A percentile compares a stretch with the other conserved stretches of the same genome.
These are phyloP conservation scores for Myiotriccus ornatus DNA, from an alignment of 2,797 vertebrate species.

Conservation along the genomic window DNA sequence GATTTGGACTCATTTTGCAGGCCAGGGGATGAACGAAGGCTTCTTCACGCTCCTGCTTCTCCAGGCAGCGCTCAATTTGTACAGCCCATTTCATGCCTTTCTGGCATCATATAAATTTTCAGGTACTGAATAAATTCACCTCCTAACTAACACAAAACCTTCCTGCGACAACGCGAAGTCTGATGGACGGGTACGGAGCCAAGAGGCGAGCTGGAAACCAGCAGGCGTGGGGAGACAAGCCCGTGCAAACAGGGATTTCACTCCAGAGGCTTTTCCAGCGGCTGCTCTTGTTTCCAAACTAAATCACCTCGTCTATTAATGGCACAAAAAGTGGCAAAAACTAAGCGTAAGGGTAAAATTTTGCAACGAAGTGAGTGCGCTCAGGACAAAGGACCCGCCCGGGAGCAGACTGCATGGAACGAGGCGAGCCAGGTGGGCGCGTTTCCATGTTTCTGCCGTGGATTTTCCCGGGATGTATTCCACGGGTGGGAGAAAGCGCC, in stretches of 20 bases:
- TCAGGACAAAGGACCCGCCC: neutral
- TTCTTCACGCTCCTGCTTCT: neutral
- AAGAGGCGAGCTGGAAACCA: neutral
- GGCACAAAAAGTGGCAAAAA: rapidly evolving
- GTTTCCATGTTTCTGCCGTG: no score
- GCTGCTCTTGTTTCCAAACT: no score
- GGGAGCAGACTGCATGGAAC: neutral
- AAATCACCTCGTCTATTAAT: neutral
- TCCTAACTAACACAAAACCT: rapidly evolving
- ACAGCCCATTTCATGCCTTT: neutral
- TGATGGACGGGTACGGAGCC: no score
- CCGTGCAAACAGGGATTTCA: neutral
- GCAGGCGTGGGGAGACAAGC: rapidly evolving
- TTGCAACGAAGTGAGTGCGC: no score
- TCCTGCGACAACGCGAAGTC: rapidly evolving
- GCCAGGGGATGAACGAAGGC: neutral
- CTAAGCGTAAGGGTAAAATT: neutral
- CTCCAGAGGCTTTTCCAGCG: no score
- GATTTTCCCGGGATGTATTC: no score
- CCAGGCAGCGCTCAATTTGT: neutral
- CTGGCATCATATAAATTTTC: rapidly evolving
- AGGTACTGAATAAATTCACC: neutral
- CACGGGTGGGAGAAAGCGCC: no score
- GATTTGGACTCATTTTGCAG: neutral
- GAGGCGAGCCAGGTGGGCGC: rapidly evolving